Base-by-base conservation (phyloP, 64 coral and sea anemone species). In the Cladopsammia gracilis region DNA sequence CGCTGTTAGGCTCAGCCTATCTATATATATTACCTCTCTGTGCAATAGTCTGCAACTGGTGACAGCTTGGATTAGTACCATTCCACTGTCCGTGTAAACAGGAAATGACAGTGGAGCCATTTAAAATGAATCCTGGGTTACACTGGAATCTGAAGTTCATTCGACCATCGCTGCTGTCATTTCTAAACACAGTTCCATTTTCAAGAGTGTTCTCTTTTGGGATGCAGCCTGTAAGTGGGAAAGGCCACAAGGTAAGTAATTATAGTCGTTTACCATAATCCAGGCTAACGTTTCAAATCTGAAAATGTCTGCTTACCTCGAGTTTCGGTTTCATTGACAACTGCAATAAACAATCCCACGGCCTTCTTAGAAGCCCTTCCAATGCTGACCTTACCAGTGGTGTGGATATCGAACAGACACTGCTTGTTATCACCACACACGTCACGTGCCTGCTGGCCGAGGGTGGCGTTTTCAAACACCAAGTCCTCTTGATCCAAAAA, bases 361-460 rank as follows among this genome's bases (percentile, higher is more conserved):
- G 89, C 86, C 67, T 93, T 7, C 54, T 86, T 86, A 23, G 95
- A 92, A 20, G 86, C 78, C 59, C 54, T 73, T 46, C 90, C 95
- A 64, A 96, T 93, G 48, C 43, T 77, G 54, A 89, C 22, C 43
- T 93, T 92, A 42, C 71, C 60, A 9, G 95, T 96, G 1, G 70
- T 62, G 19, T 48, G 4, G 44, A 93, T 71, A 60, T 96, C 95
- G 18, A 92, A 93, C 68, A 96, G 34, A 43, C 94, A 96, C 61
- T 84, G 85, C 22, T 66, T 45, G 84, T 83, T 96, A 47, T 43
- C 83, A 50, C 90, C 90, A 86, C 95, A 96, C 26, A 64, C 71
- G 48, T 48, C 58, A 46, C 51, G 48, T 65, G 95, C 90, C 44
- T 79, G 11, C 56, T 52, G 14, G n/a, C 89, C 86, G 3, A 93